Base-by-base conservation (phyloP, 2,888 invertebrate species). In the Drosophila barbarae region DNA sequence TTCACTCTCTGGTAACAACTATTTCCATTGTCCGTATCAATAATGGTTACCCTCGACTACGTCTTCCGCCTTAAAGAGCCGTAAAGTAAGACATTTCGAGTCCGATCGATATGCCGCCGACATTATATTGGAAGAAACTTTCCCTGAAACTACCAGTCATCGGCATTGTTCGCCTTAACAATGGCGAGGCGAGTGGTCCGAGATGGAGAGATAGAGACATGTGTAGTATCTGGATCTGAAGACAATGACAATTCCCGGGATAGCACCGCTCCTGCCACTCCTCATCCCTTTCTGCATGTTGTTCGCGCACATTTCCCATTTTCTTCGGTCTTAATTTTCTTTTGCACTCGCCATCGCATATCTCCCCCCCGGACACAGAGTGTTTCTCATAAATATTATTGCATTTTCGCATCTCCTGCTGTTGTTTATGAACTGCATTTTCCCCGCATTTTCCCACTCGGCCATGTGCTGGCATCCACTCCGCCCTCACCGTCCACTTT, bases 351-450 rank as follows among this genome's bases (percentile, higher is more conserved):
- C 26, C 26, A 23, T 28, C 26, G n/a, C 41, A 34, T 35, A 18
- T 28, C 21, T 5, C 28, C 26, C n/a, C 30, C 32, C 42, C 44
- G 47, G 34, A n/a, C 49, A 46, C 39, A 36, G 41, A 52, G 55
- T 70, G 63, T 54, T 70, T 50, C 71, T 58, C 69, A 80, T 77
- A 83, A 83, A 77, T 71, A 69, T 49, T 66, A 69, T 38, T 59
- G 61, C 52, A 26, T 55, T 74, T 55, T 68, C 58, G 59, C 72
- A 69, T 47, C 73, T 59, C 53, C 59, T 52, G 60, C 70, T 52
- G 47, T 70, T 76, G 63, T 74, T 83, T 77, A 78, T 83, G 81
- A 75, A 73, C 71, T 74, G 67, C 59, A 65, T 42, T 54, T 52
- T 38, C 39, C 39, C 41, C 35, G 44, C 56, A 23, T 23, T 23